A percentile compares a stretch with the other conserved stretches of the same genome.
Evolutionary conservation across 2,888 invertebrate genomes (phyloP).

Genomic region (Formica aserva): DNA sequence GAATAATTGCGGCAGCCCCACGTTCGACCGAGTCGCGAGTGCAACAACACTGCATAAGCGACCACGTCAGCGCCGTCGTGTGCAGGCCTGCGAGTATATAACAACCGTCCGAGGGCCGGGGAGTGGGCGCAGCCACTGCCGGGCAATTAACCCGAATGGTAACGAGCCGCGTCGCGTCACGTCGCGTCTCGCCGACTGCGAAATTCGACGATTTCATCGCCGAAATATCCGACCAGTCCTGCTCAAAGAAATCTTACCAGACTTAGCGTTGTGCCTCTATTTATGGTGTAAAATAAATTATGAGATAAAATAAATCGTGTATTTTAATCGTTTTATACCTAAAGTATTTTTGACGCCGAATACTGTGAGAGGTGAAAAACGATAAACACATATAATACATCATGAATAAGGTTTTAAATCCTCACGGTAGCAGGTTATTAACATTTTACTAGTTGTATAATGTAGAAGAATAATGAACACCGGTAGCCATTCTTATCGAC

Average conservation of each 20-base stretch:
- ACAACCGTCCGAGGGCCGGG: constrained; percentile 70
- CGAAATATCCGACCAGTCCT: constrained; percentile 49
- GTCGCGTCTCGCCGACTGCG: constrained; percentile 60
- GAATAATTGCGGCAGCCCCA: constrained; percentile 73
- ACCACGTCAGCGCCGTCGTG: constrained; percentile 60
- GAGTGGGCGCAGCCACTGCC: constrained; percentile 74
- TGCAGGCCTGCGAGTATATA: constrained; percentile 63
- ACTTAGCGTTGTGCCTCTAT: not conserved
- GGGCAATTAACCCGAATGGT: constrained; percentile 83
- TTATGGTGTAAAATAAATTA: not conserved
- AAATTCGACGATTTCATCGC: constrained; percentile 60
- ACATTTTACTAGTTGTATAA: not conserved
- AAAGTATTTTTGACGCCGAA: not conserved
- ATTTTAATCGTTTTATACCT: not conserved
- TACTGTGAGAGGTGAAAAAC: not conserved
- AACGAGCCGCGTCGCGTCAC: constrained; percentile 80
- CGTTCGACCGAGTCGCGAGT: constrained; percentile 72
- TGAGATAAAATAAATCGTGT: not conserved
- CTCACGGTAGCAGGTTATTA: not conserved
- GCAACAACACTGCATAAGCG: constrained; percentile 63
- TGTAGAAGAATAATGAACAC: not conserved
- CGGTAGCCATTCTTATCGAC: not conserved
- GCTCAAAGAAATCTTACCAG: not conserved
- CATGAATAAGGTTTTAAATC: not conserved
- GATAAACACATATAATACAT: not conserved